These are phyloP conservation scores for Noctuana brunneofusca DNA, from an alignment of 2,888 invertebrate species.

Conservation along the genomic window DNA sequence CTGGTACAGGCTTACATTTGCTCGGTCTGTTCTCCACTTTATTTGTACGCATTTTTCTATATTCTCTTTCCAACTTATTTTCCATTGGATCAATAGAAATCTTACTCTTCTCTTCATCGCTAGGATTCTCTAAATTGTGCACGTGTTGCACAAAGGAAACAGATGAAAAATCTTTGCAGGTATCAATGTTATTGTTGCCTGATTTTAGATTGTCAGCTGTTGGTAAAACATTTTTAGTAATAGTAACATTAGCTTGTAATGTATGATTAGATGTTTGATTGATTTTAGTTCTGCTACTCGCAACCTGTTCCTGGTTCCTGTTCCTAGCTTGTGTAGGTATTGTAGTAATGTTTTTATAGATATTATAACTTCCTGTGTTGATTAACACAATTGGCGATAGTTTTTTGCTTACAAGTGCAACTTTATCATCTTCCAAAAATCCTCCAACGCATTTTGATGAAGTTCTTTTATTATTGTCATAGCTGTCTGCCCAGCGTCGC, in stretches of 20 bases:
- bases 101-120: conserved; percentile 50
- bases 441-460: conserved; percentile 66
- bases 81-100: conserved; percentile 56
- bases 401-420: conserved; percentile 51
- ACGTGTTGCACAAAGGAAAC: conserved; percentile 64
- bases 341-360: background rate
- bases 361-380: conserved; percentile 30
- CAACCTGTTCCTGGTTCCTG: background rate
- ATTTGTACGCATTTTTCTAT: conserved; percentile 57
- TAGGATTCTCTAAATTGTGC: conserved; percentile 62
- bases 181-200: conserved; percentile 23
- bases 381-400: conserved; percentile 63
- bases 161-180: conserved; percentile 54
- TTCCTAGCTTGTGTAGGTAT: conserved; percentile 6
- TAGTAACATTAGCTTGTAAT: background rate
- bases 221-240: conserved; percentile 14
- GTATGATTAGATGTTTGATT: background rate
- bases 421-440: conserved; percentile 44
- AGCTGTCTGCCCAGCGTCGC: conserved; percentile 40
- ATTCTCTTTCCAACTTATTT: conserved; percentile 66
- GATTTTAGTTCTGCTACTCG: background rate
- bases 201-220: conserved; percentile 34
- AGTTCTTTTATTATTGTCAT: conserved; percentile 54
- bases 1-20: conserved; percentile 45
- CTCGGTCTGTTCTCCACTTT: conserved; percentile 50